Evolutionary conservation across 2,113 vertebrate genomes (phyloP), one percentile per base, ranked within the genome.

Genomic region (Sarotherodon lohbergeri): DNA sequence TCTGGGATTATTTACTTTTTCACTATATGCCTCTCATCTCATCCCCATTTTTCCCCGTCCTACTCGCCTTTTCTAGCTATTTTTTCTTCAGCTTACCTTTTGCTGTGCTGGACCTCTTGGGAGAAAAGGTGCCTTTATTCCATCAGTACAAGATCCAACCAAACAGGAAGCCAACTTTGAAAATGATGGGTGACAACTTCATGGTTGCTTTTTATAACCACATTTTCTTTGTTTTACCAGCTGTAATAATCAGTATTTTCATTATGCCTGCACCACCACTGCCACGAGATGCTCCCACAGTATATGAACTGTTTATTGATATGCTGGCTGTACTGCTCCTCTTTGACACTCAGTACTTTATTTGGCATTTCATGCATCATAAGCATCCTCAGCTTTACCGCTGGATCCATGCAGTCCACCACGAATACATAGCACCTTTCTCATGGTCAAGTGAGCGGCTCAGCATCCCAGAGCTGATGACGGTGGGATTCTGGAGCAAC

Each of bases 331-430:
- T 56, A 3, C 92, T 96, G 46, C 95, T 97, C 14, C 90, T 96
- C 43, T 97, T 97, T 66, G 96, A 96, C 92, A 93, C 95, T 9
- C 96, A 97, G 89, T 96, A 96, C 52, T 96, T 85, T 41, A 76
- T 95, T 32, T 97, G 96, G 96, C 96, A 96, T 55, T 55, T 92
- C 41, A 80, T 94, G 9, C 96, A 97, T 90, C 96, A 96, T 88
- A 96, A 93, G 50, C 66, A 95, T n/a, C 12, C 81, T 3, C 94
- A 94, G 80, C 91, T 96, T 36, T 96, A 97, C 92, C 79, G 71
- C 10, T 95, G 90, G 86, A 84, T 96, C 36, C 96, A 96, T 9
- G 94, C 96, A 32, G n/a, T 95, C 66, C 96, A 96, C 92, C 96
- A 96, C 0, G 92, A 95, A 32, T 95, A 94, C 81, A 29, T 82